phyloP scores from a whole-genome alignment of 2,113 vertebrate species.

The Oplegnathus fasciatus region DNA sequence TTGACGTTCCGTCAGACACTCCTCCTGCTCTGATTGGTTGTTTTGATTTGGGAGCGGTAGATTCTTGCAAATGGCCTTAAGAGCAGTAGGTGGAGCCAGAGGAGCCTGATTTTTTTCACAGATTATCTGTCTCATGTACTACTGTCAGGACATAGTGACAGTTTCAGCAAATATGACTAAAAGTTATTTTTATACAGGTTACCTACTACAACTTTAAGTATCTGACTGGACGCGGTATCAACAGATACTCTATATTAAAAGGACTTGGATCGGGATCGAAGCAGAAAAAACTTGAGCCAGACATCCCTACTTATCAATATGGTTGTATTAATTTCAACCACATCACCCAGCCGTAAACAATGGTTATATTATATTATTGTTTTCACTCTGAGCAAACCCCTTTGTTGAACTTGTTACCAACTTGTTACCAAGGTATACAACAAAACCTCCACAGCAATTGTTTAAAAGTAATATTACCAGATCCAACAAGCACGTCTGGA shows the following conservation, averaged over 20 bases:
- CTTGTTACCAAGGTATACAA: background rate
- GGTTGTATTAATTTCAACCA: background rate
- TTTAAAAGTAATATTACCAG: slow-evolving; percentile 82
- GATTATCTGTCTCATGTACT: too few species aligned
- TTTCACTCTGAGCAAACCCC: background rate
- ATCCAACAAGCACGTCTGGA: slow-evolving; percentile 90
- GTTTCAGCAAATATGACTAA: too few species aligned
- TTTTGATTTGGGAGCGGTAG: too few species aligned
- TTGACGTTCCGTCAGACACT: too few species aligned
- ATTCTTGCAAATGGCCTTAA: too few species aligned
- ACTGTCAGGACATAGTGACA: too few species aligned
- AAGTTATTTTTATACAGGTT: too few species aligned
- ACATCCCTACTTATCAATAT: background rate
- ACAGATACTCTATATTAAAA: background rate
- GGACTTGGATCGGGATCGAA: background rate
- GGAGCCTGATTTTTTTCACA: too few species aligned
- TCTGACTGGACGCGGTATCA: background rate
- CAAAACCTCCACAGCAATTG: background rate
- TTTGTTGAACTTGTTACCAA: background rate
- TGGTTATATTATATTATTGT: background rate
- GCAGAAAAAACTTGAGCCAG: background rate
- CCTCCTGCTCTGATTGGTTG: too few species aligned
- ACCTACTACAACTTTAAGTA: too few species aligned
- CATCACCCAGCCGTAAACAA: background rate
- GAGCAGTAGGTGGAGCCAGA: too few species aligned